Percentiles rank a stretch among this genome's conserved stretches.
These are phyloP conservation scores for Quiscalus mexicanus DNA, from an alignment of 2,113 vertebrate species.

Conservation along the genomic window DNA sequence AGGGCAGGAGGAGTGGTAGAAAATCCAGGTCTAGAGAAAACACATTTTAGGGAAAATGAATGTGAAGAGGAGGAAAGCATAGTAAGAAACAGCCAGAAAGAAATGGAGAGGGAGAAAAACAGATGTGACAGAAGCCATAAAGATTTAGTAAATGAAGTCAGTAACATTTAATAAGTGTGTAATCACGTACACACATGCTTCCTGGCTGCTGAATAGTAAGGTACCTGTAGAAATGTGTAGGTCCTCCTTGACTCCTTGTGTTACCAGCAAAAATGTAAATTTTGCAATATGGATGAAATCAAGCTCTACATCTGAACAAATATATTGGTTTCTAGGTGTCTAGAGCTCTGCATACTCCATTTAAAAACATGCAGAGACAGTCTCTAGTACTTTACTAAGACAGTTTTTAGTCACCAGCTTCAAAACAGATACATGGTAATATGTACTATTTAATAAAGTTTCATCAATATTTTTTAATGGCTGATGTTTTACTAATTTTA, in stretches of 20 bases:
- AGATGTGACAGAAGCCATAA: background rate
- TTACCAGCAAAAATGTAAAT: background rate
- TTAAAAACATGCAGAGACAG: background rate
- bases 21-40: background rate
- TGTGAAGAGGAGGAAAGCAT: background rate
- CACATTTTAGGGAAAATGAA: background rate
- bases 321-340: background rate
- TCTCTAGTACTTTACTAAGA: background rate
- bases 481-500: background rate
- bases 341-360: background rate
- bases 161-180: background rate
- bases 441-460: background rate
- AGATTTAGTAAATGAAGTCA: background rate
- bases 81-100: background rate
- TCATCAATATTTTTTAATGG: background rate
- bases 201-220: background rate
- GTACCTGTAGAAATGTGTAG: fast-evolving
- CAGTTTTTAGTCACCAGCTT: background rate
- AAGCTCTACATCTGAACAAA: background rate
- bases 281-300: background rate
- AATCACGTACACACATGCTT: background rate
- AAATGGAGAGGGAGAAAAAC: background rate
- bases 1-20: background rate
- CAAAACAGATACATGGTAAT: background rate
- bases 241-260: background rate